Evolutionary conservation across 2,888 invertebrate genomes (phyloP), one percentile per base, ranked within the genome.

Genomic region (Drosophila dives): DNA sequence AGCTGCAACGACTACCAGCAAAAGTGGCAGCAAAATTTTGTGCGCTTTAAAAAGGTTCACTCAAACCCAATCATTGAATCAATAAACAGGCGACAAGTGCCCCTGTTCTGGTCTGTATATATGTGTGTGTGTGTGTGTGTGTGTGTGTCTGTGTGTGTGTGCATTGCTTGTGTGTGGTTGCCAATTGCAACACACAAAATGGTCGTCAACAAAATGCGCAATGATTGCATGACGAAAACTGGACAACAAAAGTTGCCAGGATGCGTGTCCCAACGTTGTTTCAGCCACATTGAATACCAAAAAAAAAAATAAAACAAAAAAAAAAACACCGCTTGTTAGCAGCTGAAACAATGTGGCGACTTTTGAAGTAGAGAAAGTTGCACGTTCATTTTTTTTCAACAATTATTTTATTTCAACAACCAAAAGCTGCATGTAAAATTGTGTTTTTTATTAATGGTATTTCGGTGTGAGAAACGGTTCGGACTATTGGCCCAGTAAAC

Each of bases 41-140:
- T 48, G 62, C 63, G 82, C 85, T 86, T 87, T 83, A 85, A 86
- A 86, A 80, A 77, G 76, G 80, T 79, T 77, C 82, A 80, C 74
- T 79, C 82, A 86, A 79, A 83, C 64, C 68, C 82, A 86, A 83
- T 86, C 82, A 87, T 86, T 87, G 87, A 80, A 87, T 86, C 86
- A 87, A 87, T 87, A 83, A 80, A 78, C 72, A 83, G 83, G 83
- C 79, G 84, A 83, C 84, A 83, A 81, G 73, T 77, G 83, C 72
- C 63, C 45, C 56, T 45, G 55, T 63, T 20, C 54, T 20, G 40
- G 17, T 51, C 33, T 54, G 55, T 29, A 40, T 42, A 26, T 50
- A 12, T 64, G 54, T 53, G 56, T 40, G 33, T 56, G 60, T 45
- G 45, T 29, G 38, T 61, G 55, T 50, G 26, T 54, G 66, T 69